phyloP scores from a whole-genome alignment of 2,113 vertebrate genomes.

The human region DNA sequence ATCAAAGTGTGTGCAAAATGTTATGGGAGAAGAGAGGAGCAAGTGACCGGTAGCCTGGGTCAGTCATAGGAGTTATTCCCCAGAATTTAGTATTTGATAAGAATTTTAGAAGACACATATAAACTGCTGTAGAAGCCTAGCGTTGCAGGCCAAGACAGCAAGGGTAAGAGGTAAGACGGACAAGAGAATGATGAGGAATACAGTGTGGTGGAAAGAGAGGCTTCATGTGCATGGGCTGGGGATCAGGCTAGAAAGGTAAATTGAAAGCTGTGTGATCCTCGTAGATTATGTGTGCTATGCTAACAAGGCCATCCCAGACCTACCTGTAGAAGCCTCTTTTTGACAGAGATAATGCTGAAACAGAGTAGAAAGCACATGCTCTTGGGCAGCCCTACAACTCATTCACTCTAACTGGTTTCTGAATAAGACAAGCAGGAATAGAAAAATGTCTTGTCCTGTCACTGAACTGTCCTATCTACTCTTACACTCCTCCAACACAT shows the following conservation, averaged over 20 bases:
- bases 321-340: background rate
- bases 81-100: background rate
- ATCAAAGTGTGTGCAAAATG: background rate
- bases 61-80: background rate
- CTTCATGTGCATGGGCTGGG: background rate
- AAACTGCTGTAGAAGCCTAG: background rate
- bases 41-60: background rate
- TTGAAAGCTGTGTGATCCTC: background rate
- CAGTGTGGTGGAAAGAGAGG: background rate
- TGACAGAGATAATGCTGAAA: background rate
- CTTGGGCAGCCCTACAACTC: background rate
- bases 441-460: constrained; percentile 21
- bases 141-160: background rate
- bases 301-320: background rate
- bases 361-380: background rate
- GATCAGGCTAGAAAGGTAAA: background rate
- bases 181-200: background rate
- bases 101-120: accelerated
- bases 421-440: background rate
- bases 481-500: constrained; percentile 9
- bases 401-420: background rate
- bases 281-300: accelerated
- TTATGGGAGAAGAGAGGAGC: background rate
- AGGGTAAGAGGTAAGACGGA: background rate
- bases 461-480: background rate